Evolutionary conservation across 2,888 invertebrate species (phyloP), one percentile per base, ranked within the genome.

Genomic region (Ophion costatus): DNA sequence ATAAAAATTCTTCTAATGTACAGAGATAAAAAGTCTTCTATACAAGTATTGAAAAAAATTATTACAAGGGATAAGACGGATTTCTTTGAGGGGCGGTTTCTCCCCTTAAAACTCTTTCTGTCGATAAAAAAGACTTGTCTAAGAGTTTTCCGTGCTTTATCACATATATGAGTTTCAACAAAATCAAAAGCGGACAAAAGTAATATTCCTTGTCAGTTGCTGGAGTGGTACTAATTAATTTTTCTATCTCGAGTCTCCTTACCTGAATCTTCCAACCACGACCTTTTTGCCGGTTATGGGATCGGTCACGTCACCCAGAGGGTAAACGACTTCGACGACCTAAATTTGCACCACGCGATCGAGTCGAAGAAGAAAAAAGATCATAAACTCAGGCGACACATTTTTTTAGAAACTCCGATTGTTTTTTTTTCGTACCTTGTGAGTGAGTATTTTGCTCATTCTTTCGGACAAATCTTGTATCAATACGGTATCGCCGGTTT

Each of bases 241-340:
- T 14, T 10, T 45, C 14, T 45, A 45, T 45, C 14, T 1, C 3
- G 11, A 51, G 14, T 14, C 5, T 17, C 17, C 51, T 51, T 91
- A 95, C 94, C 95, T 96, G 91, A 97, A 98, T 90, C 95, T 95
- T 85, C 95, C 95, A 74, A 95, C 96, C 0, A 97, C 96, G 61
- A 97, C 96, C 93, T 97, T 96, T 92, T 97, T 97, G 20, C 97
- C 97, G 64, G 97, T 97, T 33, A 98, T 94, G 1, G 98, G 98
- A 94, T 98, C 98, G n/a, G 96, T 97, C 74, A 98, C 94, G 94
- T 98, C 97, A 88, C 98, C 98, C 89, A 96, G 94, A 1, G 96
- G 97, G 93, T 97, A 97, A 20, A 98, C 95, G 6, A 98, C 95
- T 92, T 98, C 96, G 90, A 97, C 95, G 0, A 98, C 90, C 93